Evolutionary conservation across 2,888 invertebrate species (phyloP).

Genomic region (Stenolophus ochropezus): DNA sequence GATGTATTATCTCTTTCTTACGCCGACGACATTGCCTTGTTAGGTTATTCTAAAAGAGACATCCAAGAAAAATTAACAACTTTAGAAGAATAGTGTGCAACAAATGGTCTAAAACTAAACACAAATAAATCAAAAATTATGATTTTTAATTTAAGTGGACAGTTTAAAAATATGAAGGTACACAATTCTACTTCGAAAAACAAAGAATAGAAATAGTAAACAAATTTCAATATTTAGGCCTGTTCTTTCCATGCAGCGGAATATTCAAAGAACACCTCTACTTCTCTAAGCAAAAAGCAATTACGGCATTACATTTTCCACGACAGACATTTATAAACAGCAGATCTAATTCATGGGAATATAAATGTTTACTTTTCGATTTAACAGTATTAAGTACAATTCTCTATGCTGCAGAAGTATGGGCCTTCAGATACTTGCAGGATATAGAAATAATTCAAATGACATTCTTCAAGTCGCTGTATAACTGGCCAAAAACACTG

Average conservation of each 20-base stretch:
- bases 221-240: neutral
- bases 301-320: neutral
- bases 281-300: neutral
- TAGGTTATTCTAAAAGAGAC: neutral
- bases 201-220: slow-evolving; percentile 6
- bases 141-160: neutral
- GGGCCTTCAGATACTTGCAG: neutral
- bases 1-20: neutral
- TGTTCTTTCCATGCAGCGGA: neutral
- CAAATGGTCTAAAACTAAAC: neutral
- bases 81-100: neutral
- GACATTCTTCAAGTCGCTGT: neutral
- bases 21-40: neutral
- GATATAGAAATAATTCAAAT: neutral
- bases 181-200: neutral
- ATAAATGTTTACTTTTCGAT: neutral
- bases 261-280: neutral
- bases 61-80: neutral
- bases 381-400: neutral
- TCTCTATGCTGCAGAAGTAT: neutral
- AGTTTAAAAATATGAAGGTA: neutral
- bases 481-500: too few relatives aligned
- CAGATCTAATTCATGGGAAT: neutral
- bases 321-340: neutral
- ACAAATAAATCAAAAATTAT: slow-evolving; percentile 15